Evolutionary conservation across 1,140 invertebrate genomes (phyloP), one percentile per base, ranked within the genome.

Genomic region (Drosophila asahinai): DNA sequence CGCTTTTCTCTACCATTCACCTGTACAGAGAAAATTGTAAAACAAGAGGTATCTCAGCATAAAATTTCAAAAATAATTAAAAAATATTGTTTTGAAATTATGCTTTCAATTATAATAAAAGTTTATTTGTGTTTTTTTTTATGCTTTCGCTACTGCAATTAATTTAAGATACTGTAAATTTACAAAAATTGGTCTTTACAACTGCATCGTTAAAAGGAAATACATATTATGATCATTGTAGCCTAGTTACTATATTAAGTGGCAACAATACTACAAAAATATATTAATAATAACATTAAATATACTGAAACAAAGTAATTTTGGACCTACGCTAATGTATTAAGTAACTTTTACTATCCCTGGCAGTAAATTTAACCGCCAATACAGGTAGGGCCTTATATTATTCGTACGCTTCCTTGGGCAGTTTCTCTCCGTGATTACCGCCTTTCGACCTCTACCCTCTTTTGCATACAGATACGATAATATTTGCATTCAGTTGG

Each of bases 401-500:
- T 57, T 57, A 40, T 51, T n/a, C 14, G 17, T 9, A 27, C 6
- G 14, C 30, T 45, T 36, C 30, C 17, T 60, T 22, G 17, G 22
- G 5, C 9, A 64, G 25, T 40, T 38, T 55, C 30, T 54, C 63
- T 55, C 49, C 15, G 63, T 52, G 48, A 71, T 67, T 71, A 55
- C 58, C 48, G 8, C 58, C 45, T 43, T 36, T 17, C 61, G 22
- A 17, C n/a, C 17, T 33, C 40, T 17, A 36, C 63, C 47, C 51
- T 22, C 42, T 47, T 49, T 27, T 60, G 63, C 62, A 81, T 84
- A 81, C 64, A 87, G 77, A 87, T 83, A 89, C 84, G 84, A 87
- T 89, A 87, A 87, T 87, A 87, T 87, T 87, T 87, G 84, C 84
- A 87, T 87, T 89, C 84, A 78, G 84, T 81, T 89, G 84, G 64